Percentiles rank a stretch among this genome's conserved stretches.
Evolutionary conservation across 2,888 invertebrate genomes (phyloP).

Genomic region (Nomada fucata): DNA sequence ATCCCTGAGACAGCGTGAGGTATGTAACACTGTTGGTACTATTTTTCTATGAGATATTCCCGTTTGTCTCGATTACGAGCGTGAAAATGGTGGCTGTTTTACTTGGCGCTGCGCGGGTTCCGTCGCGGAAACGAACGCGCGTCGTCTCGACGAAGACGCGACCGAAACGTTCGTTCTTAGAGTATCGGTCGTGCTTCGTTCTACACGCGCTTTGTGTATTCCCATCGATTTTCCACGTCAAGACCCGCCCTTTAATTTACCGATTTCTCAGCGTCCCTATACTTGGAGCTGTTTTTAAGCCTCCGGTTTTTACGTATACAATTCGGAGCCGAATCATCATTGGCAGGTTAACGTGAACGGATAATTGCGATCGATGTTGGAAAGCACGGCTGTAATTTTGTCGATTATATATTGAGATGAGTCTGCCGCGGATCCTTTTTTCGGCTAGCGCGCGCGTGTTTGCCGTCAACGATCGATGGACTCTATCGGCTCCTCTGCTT

Average conservation of each 20-base stretch:
- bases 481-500: conserved; percentile 56
- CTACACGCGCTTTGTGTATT: conserved; percentile 59
- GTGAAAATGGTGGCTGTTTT: conserved; percentile 36
- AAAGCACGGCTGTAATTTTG: neutral
- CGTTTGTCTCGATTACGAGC: neutral
- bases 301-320: neutral
- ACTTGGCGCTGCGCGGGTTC: conserved; percentile 15
- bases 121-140: conserved; percentile 12
- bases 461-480: conserved; percentile 57
- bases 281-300: neutral
- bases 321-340: neutral
- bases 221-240: conserved; percentile 74
- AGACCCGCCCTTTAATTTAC: conserved; percentile 72
- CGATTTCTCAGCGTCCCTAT: conserved; percentile 26
- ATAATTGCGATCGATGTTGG: neutral
- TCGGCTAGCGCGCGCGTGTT: conserved; percentile 46
- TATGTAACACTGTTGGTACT: conserved; percentile 20
- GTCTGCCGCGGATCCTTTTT: conserved; percentile 38
- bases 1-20: conserved; percentile 50
- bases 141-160: conserved; percentile 31
- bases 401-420: conserved; percentile 3
- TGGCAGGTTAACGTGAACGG: neutral
- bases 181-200: conserved; percentile 36
- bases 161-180: conserved; percentile 15
- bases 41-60: neutral